Base-by-base conservation (phyloP, 2,113 vertebrate species). In the Ramphastos sulfuratus region DNA sequence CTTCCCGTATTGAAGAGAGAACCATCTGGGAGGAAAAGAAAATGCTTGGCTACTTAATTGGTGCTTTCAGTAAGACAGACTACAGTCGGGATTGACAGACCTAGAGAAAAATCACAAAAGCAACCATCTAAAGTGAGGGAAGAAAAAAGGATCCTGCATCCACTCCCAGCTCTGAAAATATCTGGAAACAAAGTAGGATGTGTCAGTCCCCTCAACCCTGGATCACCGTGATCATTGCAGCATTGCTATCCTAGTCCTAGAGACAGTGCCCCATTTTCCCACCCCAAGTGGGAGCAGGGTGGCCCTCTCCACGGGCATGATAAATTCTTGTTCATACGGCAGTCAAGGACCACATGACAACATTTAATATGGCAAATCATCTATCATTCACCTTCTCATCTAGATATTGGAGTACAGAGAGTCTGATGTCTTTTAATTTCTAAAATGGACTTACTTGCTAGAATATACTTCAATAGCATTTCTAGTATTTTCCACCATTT, bases 1-100 rank as follows among this genome's bases (percentile, higher is more conserved):
- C 90, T 82, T 72, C 87, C 79, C 2, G 5, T 73, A 79, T 6
- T 50, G 33, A 78, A 52, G 44, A 70, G 39, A 19, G 58, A 93
- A 61, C 89, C 95, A 91, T 91, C 87, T 94, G 92, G 75, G 81
- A 91, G 87, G 56, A 85, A 77, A 33, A 90, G 81, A 87, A 95
- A 93, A 82, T 82, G 81, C 63, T 82, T 1, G 1, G 85, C 87
- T 87, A 90, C 64, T 92, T 90, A 94, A 95, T 56, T 82, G 91
- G 79, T 27, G 78, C 75, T 96, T 96, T 88, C 75, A 82, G 52
- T 92, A 88, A 86, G 94, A 69, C 31, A 80, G 70, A 54, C 61
- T 63, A 42, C 52, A 89, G 72, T 44, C 30, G 2, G 61, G 69
- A 91, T 25, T 82, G 89, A 89, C 69, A 89, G 71, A 86, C 9